These are phyloP conservation scores for Drosophila grimshawi DNA, from an alignment of 1,140 invertebrate species.

Conservation along the genomic window DNA sequence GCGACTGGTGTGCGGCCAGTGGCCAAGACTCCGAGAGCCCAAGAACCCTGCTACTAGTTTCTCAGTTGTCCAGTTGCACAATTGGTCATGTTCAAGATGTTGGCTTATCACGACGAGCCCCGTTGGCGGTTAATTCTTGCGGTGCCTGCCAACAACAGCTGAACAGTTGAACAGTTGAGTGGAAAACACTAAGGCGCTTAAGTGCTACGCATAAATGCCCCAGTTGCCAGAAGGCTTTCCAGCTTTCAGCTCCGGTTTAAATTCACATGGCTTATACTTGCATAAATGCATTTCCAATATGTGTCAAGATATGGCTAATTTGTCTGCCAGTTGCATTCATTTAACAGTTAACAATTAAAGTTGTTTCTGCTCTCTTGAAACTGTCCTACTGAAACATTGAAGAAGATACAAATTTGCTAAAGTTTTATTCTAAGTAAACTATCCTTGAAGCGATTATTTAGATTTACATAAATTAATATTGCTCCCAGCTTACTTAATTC, in stretches of 20 bases:
- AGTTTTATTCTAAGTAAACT: no score
- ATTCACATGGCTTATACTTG: not conserved
- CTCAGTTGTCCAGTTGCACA: not conserved
- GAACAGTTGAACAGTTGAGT: not conserved
- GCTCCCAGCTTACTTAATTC: no score
- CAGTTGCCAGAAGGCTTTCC: slow-evolving; percentile 19
- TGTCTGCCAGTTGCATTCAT: not conserved
- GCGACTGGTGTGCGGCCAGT: slow-evolving; percentile 27
- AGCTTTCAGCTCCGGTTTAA: not conserved
- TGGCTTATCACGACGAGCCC: slow-evolving; percentile 44
- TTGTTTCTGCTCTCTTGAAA: not conserved
- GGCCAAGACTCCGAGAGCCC: slow-evolving; percentile 1
- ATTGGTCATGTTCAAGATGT: slow-evolving; percentile 21
- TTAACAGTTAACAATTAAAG: not conserved
- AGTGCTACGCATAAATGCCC: slow-evolving; percentile 14
- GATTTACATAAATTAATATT: no score
- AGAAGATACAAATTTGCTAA: no score
- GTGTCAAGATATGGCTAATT: not conserved
- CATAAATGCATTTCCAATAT: not conserved
- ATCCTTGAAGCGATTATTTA: no score
- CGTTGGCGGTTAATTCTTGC: slow-evolving; percentile 50
- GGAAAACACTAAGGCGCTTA: slow-evolving; percentile 44
- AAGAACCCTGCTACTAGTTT: not conserved
- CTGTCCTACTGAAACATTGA: no score
- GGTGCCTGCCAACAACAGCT: slow-evolving; percentile 31